phyloP scores from a whole-genome alignment of 2,113 vertebrate genomes.

The Sardina pilchardus region DNA sequence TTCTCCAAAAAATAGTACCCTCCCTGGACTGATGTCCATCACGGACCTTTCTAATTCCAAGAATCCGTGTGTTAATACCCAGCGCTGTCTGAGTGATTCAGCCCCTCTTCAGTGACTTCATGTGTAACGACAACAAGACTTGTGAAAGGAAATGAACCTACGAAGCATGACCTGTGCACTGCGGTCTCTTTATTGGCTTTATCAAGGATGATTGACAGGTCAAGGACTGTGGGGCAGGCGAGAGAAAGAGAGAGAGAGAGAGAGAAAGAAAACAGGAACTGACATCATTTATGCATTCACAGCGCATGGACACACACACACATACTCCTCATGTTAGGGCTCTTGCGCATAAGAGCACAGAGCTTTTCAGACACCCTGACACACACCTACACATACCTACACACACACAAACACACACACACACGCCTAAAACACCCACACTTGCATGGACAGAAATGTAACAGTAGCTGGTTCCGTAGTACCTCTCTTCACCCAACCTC shows the following conservation, averaged over 20 bases:
- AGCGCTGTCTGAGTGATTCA: background rate
- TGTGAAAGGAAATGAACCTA: background rate
- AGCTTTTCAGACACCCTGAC: background rate
- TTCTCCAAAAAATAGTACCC: background rate
- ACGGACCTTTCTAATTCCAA: background rate
- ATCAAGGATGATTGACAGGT: background rate
- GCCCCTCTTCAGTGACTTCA: background rate
- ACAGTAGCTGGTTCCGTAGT: conserved; percentile 10
- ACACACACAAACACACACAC: background rate
- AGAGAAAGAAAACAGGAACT: background rate
- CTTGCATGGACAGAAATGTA: background rate
- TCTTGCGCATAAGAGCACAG: background rate
- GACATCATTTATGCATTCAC: background rate
- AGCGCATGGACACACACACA: background rate
- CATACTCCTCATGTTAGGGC: background rate
- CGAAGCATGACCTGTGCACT: background rate
- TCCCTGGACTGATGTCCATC: background rate
- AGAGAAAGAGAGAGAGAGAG: background rate
- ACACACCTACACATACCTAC: background rate
- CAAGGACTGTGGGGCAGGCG: conserved; percentile 2
- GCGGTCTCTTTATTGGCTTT: background rate
- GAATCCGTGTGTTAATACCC: background rate
- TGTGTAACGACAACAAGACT: background rate
- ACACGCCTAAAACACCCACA: background rate
- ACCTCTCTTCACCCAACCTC: background rate